Evolutionary conservation across 2,888 invertebrate genomes (phyloP).

Genomic region (Tridacna crocea): DNA sequence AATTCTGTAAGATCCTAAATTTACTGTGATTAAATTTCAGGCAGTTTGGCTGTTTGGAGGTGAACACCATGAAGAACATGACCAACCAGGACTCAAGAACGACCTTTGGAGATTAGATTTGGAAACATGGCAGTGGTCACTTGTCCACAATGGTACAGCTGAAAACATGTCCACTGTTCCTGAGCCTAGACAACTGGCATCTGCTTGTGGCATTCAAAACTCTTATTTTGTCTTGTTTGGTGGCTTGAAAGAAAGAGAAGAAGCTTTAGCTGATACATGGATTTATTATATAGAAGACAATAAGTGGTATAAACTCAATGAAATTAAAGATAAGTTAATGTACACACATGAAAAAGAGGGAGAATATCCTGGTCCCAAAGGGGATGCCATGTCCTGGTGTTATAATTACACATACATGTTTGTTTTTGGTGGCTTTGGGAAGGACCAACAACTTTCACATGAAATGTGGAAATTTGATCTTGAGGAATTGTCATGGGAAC

Average conservation of each 20-base stretch:
- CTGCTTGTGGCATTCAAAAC: conserved; percentile 71
- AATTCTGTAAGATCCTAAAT: not conserved
- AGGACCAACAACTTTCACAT: conserved; percentile 59
- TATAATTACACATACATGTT: conserved; percentile 54
- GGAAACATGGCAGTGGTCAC: conserved; percentile 59
- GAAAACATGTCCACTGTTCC: conserved; percentile 45
- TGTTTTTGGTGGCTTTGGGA: conserved; percentile 73
- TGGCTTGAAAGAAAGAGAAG: conserved; percentile 67
- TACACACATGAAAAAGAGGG: conserved; percentile 28
- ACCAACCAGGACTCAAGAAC: conserved; percentile 63
- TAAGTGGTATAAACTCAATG: conserved; percentile 55
- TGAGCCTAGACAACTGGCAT: conserved; percentile 65
- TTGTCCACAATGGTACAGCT: conserved; percentile 63
- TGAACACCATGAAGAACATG: conserved; percentile 49
- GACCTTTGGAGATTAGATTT: conserved; percentile 73
- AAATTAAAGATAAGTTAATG: conserved; percentile 43
- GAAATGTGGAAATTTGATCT: conserved; percentile 76
- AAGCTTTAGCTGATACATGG: conserved; percentile 75
- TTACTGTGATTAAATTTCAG: conserved; percentile 19
- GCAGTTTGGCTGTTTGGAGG: conserved; percentile 77
- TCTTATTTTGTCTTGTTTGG: conserved; percentile 74
- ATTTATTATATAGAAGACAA: conserved; percentile 62
- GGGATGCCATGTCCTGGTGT: conserved; percentile 76
- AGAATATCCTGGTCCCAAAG: conserved; percentile 59
- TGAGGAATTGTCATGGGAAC: conserved; percentile 65